phyloP scores from a whole-genome alignment of 35 echinoderm and acorn worm genomes.

The Lytechinus variegatus region DNA sequence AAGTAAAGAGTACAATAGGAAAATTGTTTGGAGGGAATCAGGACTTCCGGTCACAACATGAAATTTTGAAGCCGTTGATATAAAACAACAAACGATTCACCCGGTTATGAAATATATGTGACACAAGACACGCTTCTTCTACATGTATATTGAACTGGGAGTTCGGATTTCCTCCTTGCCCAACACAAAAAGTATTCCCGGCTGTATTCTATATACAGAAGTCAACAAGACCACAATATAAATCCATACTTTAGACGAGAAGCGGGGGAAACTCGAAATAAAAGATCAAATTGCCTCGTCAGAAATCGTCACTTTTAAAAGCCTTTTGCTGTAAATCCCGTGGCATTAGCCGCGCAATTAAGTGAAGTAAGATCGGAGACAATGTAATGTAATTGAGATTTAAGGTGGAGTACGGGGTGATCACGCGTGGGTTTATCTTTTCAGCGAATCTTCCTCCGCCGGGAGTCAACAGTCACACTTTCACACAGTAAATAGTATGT shows the following conservation, averaged over 20 bases:
- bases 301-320: not conserved
- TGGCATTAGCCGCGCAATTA: not conserved
- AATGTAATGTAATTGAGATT: conserved; percentile 14
- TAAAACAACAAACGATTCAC: not conserved
- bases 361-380: not conserved
- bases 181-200: not conserved
- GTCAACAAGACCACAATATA: not conserved
- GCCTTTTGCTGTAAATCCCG: not conserved
- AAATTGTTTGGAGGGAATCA: not conserved
- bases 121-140: not conserved
- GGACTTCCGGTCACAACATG: no score
- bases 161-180: not conserved
- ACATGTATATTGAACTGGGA: no score
- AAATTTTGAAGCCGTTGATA: no score
- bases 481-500: not conserved
- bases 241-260: not conserved
- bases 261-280: not conserved
- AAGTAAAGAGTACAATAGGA: not conserved
- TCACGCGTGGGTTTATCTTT: not conserved
- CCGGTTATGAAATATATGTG: not conserved
- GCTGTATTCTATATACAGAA: not conserved
- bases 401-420: not conserved
- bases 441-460: not conserved
- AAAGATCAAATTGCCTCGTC: not conserved
- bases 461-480: not conserved